These are phyloP conservation scores for Syrmaticus mikado DNA, from an alignment of 2,113 vertebrate genomes.

Conservation along the genomic window DNA sequence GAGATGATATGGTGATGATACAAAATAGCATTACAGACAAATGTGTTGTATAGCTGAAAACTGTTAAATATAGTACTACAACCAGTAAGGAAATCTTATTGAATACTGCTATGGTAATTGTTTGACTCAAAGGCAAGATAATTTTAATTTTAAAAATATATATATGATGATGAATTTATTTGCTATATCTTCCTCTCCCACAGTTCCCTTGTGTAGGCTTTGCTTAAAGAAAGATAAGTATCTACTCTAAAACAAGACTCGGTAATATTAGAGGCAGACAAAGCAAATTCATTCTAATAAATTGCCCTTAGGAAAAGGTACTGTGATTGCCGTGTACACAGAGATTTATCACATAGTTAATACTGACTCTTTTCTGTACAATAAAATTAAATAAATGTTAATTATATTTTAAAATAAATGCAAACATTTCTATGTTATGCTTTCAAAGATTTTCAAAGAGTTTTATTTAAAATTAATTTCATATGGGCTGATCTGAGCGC, in stretches of 20 bases:
- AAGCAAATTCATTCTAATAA: neutral
- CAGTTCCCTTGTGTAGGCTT: neutral
- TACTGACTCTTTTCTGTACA: neutral
- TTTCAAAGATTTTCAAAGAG: neutral
- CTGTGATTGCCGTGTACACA: neutral
- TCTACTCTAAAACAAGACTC: neutral
- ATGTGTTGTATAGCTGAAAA: slow-evolving; percentile 44
- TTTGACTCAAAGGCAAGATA: slow-evolving; percentile 22
- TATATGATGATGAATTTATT: neutral
- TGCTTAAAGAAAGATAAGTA: neutral
- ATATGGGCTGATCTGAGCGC: neutral
- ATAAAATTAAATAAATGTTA: neutral
- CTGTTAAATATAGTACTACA: slow-evolving; percentile 33
- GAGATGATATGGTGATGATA: slow-evolving; percentile 60
- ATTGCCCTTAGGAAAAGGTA: neutral
- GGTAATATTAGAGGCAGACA: neutral
- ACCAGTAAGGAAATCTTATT: slow-evolving; percentile 44
- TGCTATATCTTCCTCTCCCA: neutral
- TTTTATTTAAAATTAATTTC: neutral
- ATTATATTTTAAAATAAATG: neutral
- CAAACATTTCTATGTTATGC: neutral
- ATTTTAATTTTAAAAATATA: neutral
- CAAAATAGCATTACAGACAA: slow-evolving; percentile 45
- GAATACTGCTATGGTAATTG: neutral
- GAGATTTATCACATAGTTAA: neutral